Evolutionary conservation across 2,797 vertebrate species (phyloP), one percentile per base, ranked within the genome.

Genomic region (Scolopax rusticola): DNA sequence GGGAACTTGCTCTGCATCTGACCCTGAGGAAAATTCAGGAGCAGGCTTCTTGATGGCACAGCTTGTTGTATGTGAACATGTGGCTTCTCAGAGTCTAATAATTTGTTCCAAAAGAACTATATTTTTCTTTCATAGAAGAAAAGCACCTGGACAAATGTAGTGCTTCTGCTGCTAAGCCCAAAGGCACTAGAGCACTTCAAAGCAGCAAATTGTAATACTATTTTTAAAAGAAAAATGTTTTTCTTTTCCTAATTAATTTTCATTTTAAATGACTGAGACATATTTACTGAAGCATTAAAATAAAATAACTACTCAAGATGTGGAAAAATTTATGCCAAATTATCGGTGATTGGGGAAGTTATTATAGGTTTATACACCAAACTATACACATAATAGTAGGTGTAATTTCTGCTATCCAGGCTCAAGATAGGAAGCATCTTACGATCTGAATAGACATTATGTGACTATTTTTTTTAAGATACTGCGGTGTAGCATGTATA

Each of bases 141-240:
- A 92, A 91, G 14, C 30, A 84, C 15, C 25, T 47, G 75, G 50
- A 83, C 19, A 85, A 89, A 81, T 40, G 28, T 47, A 68, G 23
- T 38, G n/a, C 7, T 89, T 14, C 63, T 88, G 12, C 13, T 86
- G 6, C 20, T 63, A 87, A 86, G 40, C 83, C 85, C 38, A 86
- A 88, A 90, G 77, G 67, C 91, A 87, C 25, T 57, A 53, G 9
- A 82, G 40, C 6, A 88, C 65, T 94, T 95, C 82, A 96, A 95
- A 97, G 61, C 63, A 86, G 15, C 4, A 76, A 88, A 78, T 7
- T 54, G 4, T 41, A 82, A 81, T 21, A 61, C 4, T 56, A 47
- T 59, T 95, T 94, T 70, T 65, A 21, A 90, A 90, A 71, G 13
- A 79, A 89, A 89, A 89, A 54, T 51, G 0, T 53, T 89, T 89